Evolutionary conservation across 2,113 vertebrate species (phyloP), one percentile per base, ranked within the genome.

Genomic region (Mustelus asterias): DNA sequence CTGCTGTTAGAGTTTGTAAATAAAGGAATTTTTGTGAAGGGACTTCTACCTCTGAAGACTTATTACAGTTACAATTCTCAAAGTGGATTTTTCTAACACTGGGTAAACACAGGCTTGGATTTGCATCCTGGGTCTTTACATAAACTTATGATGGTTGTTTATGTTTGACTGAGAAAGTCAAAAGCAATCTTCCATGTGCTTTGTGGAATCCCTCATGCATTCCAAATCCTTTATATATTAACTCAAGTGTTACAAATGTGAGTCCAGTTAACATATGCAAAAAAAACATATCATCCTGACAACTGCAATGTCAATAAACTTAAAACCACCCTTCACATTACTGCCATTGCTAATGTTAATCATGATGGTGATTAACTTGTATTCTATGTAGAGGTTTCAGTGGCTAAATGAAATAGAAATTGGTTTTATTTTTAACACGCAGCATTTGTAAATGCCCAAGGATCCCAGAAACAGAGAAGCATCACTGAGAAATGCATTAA

Each of bases 191-290:
- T 90, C 13, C 26, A 60, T 33, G 26, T 58, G 48, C 54, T 90
- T 90, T 90, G 88, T 33, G 54, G 26, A 60, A 90, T 90, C 54
- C 26, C 88, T 60, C 86, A 58, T 58, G 86, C 86, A 48, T 58
- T 90, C 16, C 24, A 90, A 60, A 60, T 29, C 13, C 54, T 60
- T 90, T 58, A 90, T 26, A 33, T 90, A 60, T 29, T 90, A 13
- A 29, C 22, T 63, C 48, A 90, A 90, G 54, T 26, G n/a, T 90
- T 58, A 33, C 22, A 60, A 90, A 60, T 90, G 54, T 90, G 26
- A 90, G 88, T 90, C 54, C 54, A 33, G 48, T 90, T 90, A 33
- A 90, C 88, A 90, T 3, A 90, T 60, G 54, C 88, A 90, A 90
- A 58, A 63, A 90, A 60, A 58, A 90, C 88, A 4, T 29, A 90